These are phyloP conservation scores for Micrasema minimum DNA, from an alignment of 1,140 invertebrate species.

Conservation along the genomic window DNA sequence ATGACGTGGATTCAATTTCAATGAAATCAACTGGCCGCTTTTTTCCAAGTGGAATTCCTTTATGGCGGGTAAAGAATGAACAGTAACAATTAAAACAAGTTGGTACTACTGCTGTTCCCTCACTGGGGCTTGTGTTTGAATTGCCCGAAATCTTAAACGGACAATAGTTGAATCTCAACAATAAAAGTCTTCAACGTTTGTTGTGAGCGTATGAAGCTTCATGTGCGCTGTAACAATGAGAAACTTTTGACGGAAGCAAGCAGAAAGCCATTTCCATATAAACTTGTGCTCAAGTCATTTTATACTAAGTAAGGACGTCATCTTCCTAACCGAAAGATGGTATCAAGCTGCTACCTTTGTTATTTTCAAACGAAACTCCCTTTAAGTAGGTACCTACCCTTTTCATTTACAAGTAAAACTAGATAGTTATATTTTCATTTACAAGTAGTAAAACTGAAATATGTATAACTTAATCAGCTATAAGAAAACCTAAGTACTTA, in stretches of 20 bases:
- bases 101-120: conserved; percentile 31
- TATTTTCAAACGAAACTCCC: no score
- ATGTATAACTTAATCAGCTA: no score
- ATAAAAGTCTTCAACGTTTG: no score
- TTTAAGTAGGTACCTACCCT: no score
- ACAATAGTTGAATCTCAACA: conserved; percentile 33
- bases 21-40: conserved; percentile 47
- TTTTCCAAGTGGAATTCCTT: conserved; percentile 47
- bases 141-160: conserved; percentile 16
- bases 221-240: conserved; percentile 3
- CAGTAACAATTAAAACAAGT: conserved; percentile 53
- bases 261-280: neutral
- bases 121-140: conserved; percentile 10
- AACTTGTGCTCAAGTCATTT: no score
- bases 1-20: conserved; percentile 47
- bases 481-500: no score
- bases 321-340: no score
- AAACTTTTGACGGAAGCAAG: conserved; percentile 8
- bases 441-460: no score
- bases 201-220: conserved; percentile 6
- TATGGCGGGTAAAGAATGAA: conserved; percentile 30
- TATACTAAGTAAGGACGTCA: no score
- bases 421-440: no score
- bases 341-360: no score
- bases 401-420: no score